Evolutionary conservation across 2,888 invertebrate genomes (phyloP), one percentile per base, ranked within the genome.

Genomic region (Dioctria linearis): DNA sequence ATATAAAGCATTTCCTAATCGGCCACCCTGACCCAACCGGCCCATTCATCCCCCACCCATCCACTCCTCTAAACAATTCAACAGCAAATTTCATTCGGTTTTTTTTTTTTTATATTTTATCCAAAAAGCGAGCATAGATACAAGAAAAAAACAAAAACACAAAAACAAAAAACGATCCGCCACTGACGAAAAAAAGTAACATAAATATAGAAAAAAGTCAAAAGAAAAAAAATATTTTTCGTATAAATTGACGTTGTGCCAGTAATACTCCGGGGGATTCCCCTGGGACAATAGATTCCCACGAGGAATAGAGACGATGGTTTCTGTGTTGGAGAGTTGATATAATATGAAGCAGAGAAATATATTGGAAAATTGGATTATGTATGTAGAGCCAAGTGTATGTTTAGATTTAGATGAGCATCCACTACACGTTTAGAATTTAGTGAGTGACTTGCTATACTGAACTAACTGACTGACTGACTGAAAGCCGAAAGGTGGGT

Each of bases 221-320:
- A 59, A 78, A 78, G 49, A 13, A 79, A 80, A 80, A 82, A 80
- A 79, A 80, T 79, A 78, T 80, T 82, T 82, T 82, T 81, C 80
- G 76, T 81, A 79, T 79, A 80, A 78, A 82, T 80, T 80, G 80
- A 82, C 80, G 82, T 82, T 79, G 71, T 71, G 71, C 80, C 75
- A 79, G 82, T 81, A 82, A 81, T 82, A 75, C 80, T 82, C 66
- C 54, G 65, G 79, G 80, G 80, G 83, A 85, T 84, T 85, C 88
- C 88, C 86, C 83, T 84, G 88, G 88, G 88, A 88, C 87, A 87
- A 86, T 85, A 85, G 85, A 86, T 85, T 87, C 88, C 87, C 88
- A 84, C 82, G 88, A 88, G 88, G 88, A 87, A 88, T 88, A 86
- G 87, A 86, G 86, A 87, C 87, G 88, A 88, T 88, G 88, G 88